Evolutionary conservation across 2,113 vertebrate genomes (phyloP).

Genomic region (Pangasianodon hypophthalmus): DNA sequence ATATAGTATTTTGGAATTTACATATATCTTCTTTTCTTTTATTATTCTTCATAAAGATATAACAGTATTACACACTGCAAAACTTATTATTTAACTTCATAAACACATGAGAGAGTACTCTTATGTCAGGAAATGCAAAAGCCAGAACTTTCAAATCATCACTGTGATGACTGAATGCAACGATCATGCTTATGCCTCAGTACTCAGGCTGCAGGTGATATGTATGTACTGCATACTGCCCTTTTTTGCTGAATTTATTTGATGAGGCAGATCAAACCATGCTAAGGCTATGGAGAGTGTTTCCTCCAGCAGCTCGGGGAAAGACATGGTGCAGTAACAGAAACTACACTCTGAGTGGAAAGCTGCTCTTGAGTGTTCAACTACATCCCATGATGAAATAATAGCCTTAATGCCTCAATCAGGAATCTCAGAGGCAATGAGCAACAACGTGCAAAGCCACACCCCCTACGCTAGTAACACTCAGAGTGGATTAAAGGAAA

Average conservation of each 20-base stretch:
- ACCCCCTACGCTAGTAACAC: background rate
- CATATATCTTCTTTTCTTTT: background rate
- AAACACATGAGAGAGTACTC: background rate
- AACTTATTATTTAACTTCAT: background rate
- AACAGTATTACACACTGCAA: background rate
- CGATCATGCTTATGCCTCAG: constrained; percentile 23
- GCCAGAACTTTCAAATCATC: background rate
- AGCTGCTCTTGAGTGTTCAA: background rate
- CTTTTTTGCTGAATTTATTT: background rate
- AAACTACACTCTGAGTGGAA: background rate
- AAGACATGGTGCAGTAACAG: background rate
- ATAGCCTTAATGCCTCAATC: constrained; percentile 3
- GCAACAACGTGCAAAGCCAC: background rate
- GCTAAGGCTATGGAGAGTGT: constrained; percentile 9
- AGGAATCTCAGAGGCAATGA: background rate
- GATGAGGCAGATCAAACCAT: constrained; percentile 21
- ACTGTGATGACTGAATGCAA: constrained; percentile 6
- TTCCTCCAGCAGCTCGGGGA: background rate
- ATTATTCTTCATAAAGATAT: background rate
- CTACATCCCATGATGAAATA: background rate
- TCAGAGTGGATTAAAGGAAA: background rate
- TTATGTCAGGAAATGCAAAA: background rate
- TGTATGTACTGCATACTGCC: background rate
- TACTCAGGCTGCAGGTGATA: background rate
- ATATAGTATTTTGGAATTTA: background rate